A percentile compares a stretch with the other conserved stretches of the same genome.
phyloP scores from a whole-genome alignment of 2,888 invertebrate genomes.

The Sclerodermus sp. region DNA sequence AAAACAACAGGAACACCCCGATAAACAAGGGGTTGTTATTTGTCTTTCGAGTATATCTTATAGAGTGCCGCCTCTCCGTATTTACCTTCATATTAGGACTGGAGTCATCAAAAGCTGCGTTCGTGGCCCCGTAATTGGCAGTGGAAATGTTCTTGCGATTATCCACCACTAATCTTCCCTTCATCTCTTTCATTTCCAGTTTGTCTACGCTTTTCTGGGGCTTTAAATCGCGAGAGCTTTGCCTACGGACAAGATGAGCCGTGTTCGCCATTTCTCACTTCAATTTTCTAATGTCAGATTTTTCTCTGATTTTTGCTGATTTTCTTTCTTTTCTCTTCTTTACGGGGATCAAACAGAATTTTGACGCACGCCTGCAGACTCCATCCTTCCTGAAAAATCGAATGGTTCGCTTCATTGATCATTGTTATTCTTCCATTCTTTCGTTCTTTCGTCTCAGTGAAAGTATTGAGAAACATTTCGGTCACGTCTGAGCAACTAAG shows the following conservation, averaged over 20 bases:
- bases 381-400: conserved; percentile 41
- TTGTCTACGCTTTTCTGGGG: conserved; percentile 80
- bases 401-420: no score
- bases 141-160: conserved; percentile 61
- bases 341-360: conserved; percentile 33
- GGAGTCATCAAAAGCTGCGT: conserved; percentile 76
- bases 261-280: conserved; percentile 83
- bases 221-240: conserved; percentile 83
- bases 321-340: conserved; percentile 6
- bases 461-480: no score
- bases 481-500: no score
- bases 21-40: neutral
- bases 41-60: no score
- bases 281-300: conserved; percentile 6
- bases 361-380: conserved; percentile 36
- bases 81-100: conserved; percentile 61
- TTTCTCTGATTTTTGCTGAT: neutral
- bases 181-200: conserved; percentile 82
- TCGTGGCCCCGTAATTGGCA: conserved; percentile 82
- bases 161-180: conserved; percentile 78
- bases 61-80: no score
- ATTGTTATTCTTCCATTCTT: no score
- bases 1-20: conserved; percentile 4
- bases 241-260: conserved; percentile 83
- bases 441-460: no score